phyloP scores from a whole-genome alignment of 2,888 invertebrate species.

The Tryphoninae sp. region DNA sequence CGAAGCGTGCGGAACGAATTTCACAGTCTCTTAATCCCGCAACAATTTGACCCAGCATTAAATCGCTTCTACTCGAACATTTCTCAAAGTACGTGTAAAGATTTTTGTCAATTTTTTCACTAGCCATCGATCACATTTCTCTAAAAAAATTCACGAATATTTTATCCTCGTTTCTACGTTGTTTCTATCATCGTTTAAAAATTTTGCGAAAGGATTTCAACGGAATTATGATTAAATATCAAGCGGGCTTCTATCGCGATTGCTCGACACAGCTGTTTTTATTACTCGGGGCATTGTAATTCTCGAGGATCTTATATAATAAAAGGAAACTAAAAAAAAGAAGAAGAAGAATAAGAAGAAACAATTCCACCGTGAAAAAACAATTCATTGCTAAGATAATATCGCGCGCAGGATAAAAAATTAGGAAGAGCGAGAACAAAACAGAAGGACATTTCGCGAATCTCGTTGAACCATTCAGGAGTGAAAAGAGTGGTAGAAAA shows the following conservation, averaged over 20 bases:
- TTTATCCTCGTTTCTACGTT: no score
- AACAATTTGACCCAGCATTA: conserved; percentile 52
- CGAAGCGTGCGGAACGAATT: conserved; percentile 51
- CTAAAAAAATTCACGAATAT: no score
- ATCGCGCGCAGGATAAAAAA: conserved; percentile 12
- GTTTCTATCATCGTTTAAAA: no score
- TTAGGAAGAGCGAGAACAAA: conserved; percentile 8
- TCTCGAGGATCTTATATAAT: no score
- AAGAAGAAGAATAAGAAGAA: no score
- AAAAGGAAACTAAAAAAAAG: no score
- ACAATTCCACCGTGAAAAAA: no score
- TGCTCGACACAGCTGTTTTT: no score
- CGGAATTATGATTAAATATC: no score
- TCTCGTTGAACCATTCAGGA: conserved; percentile 33
- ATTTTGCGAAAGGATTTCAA: no score
- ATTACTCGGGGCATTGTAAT: no score
- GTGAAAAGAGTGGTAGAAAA: conserved; percentile 9
- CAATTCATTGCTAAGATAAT: conserved; percentile 20
- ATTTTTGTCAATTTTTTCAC: background rate
- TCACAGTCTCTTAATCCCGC: conserved; percentile 58
- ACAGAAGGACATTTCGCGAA: conserved; percentile 5
- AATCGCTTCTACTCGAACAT: background rate
- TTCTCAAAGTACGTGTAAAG: background rate
- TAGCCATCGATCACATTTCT: background rate
- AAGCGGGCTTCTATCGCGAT: no score